A percentile compares a stretch with the other conserved stretches of the same genome.
Evolutionary conservation across 1,140 invertebrate genomes (phyloP).

Genomic region (Drosophila busckii): DNA sequence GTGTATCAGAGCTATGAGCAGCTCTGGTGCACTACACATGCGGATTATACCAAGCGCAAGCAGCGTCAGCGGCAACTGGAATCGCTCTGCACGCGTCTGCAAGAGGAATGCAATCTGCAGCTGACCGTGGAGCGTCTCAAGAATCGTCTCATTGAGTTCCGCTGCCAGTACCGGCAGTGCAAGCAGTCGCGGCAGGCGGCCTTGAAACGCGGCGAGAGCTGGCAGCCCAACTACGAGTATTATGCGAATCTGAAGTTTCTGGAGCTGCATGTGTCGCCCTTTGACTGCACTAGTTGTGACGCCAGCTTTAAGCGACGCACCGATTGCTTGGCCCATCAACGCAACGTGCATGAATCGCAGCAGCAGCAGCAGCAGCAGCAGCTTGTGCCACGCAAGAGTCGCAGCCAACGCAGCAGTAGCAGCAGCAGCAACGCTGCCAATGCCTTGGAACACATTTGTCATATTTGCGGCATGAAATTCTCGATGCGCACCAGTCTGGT

Average conservation of each 20-base stretch:
- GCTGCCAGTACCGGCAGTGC: constrained; percentile 59
- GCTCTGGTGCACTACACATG: constrained; percentile 60
- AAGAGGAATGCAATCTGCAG: constrained; percentile 61
- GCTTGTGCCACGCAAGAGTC: constrained; percentile 11
- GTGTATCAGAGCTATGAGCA: constrained; percentile 58
- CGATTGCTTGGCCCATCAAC: constrained; percentile 45
- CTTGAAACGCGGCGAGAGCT: constrained; percentile 20
- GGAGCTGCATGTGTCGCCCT: constrained; percentile 59
- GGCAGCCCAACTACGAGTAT: constrained; percentile 50
- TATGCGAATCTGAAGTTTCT: constrained; percentile 53
- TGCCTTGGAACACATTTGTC: constrained; percentile 53
- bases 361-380: neutral
- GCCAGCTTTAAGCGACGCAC: constrained; percentile 47
- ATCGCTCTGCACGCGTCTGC: constrained; percentile 48
- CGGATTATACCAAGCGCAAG: constrained; percentile 61
- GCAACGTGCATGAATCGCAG: constrained; percentile 44
- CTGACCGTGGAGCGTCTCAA: constrained; percentile 55
- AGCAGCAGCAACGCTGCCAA: neutral
- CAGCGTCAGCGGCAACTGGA: constrained; percentile 50
- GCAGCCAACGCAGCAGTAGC: neutral
- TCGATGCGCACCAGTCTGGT: constrained; percentile 51
- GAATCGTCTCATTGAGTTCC: constrained; percentile 60
- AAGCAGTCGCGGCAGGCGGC: constrained; percentile 45
- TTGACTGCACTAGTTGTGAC: constrained; percentile 42
- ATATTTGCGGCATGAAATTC: constrained; percentile 70